phyloP scores from a whole-genome alignment of 2,888 invertebrate species.

The Drosophila silvestris region DNA sequence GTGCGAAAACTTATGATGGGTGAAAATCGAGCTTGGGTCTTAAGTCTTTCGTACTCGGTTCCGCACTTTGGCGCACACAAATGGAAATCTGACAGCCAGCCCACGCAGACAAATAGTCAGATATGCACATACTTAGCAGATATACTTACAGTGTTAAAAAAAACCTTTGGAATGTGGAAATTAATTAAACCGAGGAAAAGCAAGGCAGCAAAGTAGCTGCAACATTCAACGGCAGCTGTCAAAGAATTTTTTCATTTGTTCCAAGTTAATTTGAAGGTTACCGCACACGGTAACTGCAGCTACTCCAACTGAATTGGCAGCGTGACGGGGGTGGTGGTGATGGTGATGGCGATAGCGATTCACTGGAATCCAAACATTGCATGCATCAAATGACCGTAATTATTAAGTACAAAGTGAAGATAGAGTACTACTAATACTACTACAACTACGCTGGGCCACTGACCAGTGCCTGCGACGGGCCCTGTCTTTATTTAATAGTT shows the following conservation, averaged over 20 bases:
- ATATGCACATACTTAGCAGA: slow-evolving; percentile 16
- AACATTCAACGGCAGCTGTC: slow-evolving; percentile 62
- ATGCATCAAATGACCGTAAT: slow-evolving; percentile 81
- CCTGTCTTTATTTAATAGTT: slow-evolving; percentile 76
- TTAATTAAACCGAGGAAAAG: slow-evolving; percentile 68
- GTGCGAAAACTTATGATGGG: slow-evolving; percentile 54
- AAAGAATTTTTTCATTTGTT: slow-evolving; percentile 78
- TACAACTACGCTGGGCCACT: slow-evolving; percentile 49
- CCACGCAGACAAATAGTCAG: slow-evolving; percentile 11
- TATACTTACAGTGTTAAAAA: slow-evolving; percentile 19
- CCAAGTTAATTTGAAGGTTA: slow-evolving; percentile 64
- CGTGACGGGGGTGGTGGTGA: slow-evolving; percentile 36
- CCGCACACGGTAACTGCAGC: slow-evolving; percentile 45
- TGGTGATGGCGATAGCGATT: slow-evolving; percentile 52
- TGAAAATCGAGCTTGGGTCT: slow-evolving; percentile 61
- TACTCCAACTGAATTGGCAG: not conserved
- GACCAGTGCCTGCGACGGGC: slow-evolving; percentile 26
- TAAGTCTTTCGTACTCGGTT: slow-evolving; percentile 70
- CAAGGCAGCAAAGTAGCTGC: slow-evolving; percentile 47
- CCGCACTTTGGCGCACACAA: slow-evolving; percentile 50
- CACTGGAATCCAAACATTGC: slow-evolving; percentile 76
- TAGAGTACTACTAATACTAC: slow-evolving; percentile 8
- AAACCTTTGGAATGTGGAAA: slow-evolving; percentile 67
- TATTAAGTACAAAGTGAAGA: slow-evolving; percentile 73
- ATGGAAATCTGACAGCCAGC: slow-evolving; percentile 50